These are phyloP conservation scores for Bradypus variegatus DNA, from an alignment of 2,797 vertebrate genomes.

Conservation along the genomic window DNA sequence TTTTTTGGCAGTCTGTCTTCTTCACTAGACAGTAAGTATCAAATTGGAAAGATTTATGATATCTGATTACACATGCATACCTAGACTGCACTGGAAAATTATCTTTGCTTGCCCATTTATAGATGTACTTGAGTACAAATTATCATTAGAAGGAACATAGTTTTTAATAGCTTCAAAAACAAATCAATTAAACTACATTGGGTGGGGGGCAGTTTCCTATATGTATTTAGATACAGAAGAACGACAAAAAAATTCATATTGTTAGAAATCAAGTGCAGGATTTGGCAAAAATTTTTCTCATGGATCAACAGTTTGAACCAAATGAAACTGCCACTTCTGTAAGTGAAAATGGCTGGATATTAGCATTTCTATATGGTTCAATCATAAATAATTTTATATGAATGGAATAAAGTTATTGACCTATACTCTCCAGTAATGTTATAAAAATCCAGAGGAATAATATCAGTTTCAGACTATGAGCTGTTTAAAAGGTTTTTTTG, in stretches of 20 bases:
- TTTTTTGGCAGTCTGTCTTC: neutral
- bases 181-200: neutral
- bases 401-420: neutral
- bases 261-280: neutral
- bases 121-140: neutral
- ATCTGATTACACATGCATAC: neutral
- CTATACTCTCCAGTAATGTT: neutral
- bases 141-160: neutral
- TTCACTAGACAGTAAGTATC: neutral
- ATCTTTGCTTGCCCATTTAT: neutral
- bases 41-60: neutral
- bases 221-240: neutral
- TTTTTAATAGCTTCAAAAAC: neutral
- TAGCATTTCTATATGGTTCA: neutral
- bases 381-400: neutral
- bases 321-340: neutral
- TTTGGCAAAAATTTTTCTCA: neutral
- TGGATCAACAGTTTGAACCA: neutral
- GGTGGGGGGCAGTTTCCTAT: neutral
- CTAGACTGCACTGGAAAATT: neutral
- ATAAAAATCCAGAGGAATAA: neutral
- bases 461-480: neutral
- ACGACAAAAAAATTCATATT: neutral
- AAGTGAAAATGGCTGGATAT: neutral
- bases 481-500: neutral